phyloP scores from a whole-genome alignment of 92 coral and sea anemone genomes.

The Isaurus tuberculatus region DNA sequence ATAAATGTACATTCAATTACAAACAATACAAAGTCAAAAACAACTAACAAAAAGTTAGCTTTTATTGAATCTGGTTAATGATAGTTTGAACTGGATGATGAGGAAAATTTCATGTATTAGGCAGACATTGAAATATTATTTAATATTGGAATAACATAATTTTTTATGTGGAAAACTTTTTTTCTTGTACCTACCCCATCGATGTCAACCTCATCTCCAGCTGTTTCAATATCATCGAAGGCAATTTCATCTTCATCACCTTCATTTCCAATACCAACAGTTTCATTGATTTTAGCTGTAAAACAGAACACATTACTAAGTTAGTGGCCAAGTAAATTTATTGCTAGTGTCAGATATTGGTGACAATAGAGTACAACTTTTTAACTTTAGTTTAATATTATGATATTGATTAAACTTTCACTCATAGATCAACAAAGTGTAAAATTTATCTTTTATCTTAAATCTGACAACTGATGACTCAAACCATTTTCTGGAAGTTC shows the following conservation, averaged over 20 bases:
- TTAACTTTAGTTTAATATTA: no score
- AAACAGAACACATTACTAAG: background rate
- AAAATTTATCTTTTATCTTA: background rate
- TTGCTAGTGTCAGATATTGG: no score
- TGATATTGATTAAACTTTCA: no score
- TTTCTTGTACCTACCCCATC: constrained; percentile 66
- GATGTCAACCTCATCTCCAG: constrained; percentile 84
- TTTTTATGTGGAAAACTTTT: no score
- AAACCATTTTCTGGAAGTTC: constrained; percentile 90
- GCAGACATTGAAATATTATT: no score
- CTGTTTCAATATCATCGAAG: constrained; percentile 72
- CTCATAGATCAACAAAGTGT: background rate
- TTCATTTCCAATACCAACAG: constrained; percentile 57
- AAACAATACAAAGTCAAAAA: no score
- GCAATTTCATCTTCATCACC: constrained; percentile 83
- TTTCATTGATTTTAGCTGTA: constrained; percentile 88
- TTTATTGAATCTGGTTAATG: no score
- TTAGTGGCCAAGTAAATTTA: background rate
- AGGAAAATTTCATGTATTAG: background rate
- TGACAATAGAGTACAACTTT: no score
- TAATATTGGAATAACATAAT: background rate
- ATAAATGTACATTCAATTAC: no score
- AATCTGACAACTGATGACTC: background rate
- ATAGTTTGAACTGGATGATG: no score
- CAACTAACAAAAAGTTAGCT: no score